A percentile compares a stretch with the other conserved stretches of the same genome.
Conservation (phyloP, 2,888 invertebrate species). For the Zootermopsis nevadensis region DNA sequence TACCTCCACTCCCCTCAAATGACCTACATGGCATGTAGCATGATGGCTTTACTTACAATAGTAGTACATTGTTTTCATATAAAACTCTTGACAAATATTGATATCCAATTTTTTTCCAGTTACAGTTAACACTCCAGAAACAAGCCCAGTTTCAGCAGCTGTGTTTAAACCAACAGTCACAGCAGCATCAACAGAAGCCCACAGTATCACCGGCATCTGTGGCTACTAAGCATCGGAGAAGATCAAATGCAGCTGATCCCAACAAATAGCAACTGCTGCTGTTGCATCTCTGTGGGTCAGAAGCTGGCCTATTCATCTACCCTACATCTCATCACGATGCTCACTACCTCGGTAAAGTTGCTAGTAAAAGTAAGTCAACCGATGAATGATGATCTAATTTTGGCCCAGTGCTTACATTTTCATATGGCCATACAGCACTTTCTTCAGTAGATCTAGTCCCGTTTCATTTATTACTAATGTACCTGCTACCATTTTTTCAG, state of each 20-base stretch:
- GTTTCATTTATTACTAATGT: not conserved
- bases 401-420: not conserved
- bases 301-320: constrained; percentile 12
- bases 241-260: constrained; percentile 61
- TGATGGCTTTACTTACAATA: too few relatives aligned
- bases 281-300: not conserved
- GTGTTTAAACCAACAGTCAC: constrained; percentile 58
- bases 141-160: constrained; percentile 51
- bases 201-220: constrained; percentile 56
- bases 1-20: too few relatives aligned
- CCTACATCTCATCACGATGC: constrained; percentile 5
- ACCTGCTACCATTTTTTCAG: not conserved
- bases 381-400: not conserved
- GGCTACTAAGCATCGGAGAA: constrained; percentile 60
- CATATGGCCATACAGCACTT: not conserved
- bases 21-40: too few relatives aligned
- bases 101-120: constrained; percentile 18
- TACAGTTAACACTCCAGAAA: constrained; percentile 54
- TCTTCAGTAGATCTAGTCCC: not conserved
- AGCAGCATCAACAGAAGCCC: constrained; percentile 57
- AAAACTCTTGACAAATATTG: not conserved
- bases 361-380: not conserved
- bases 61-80: too few relatives aligned
- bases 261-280: constrained; percentile 58
- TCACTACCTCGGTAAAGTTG: constrained; percentile 30